Evolutionary conservation across 2,797 vertebrate species (phyloP), one percentile per base, ranked within the genome.

Genomic region (Rhincodon typus): DNA sequence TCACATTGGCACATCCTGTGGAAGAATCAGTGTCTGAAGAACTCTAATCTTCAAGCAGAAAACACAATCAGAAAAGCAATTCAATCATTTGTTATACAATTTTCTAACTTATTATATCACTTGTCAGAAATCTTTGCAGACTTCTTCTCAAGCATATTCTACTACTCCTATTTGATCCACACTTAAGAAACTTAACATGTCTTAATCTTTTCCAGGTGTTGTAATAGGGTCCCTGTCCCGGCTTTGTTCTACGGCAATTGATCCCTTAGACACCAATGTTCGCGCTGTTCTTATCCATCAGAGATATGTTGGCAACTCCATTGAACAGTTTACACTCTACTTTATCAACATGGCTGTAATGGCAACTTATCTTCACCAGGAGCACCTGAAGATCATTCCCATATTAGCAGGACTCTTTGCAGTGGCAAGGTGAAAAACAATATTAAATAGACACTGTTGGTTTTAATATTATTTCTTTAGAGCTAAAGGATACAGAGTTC

Each of bases 341-440:
- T 95, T 97, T 95, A 97, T 98, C 97, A 98, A 98, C 96, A 97
- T 98, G 0, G 91, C 97, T 2, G 97, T 97, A 2, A 96, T 98
- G 97, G 97, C 97, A 0, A 96, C 97, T 4, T 96, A 98, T 10
- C 97, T 98, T 96, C 97, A 97, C 77, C 96, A 97, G 86, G 97
- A 97, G 30, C 96, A 98, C 96, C 97, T 98, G 95, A 97, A 97
- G 96, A 79, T 97, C 96, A 97, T 98, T 86, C 98, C 98, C 0
- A 97, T 98, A 15, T 84, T 97, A 95, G 97, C 97, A 1, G 96
- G 96, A 72, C 96, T 98, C 95, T 98, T 98, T 96, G 72, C 97
- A 88, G 96, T 97, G 0, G 98, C 97, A 96, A 98, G 98, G 98
- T 98, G 96, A 98, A 77, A 96, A 57, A 3, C 23, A 38, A 67